phyloP scores from a whole-genome alignment of 2,113 vertebrate species.

The Willisornis vidua region DNA sequence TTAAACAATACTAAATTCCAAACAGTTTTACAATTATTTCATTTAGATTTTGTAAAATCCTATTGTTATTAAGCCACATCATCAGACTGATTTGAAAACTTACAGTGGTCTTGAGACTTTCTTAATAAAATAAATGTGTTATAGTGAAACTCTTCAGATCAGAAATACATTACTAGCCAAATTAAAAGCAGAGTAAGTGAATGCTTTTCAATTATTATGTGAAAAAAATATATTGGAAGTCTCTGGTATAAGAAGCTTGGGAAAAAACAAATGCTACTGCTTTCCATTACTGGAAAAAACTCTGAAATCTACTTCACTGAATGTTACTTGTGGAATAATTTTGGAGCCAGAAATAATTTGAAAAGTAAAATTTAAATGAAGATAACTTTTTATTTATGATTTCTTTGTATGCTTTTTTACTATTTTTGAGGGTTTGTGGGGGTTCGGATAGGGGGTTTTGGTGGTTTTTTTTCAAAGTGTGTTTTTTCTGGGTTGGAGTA shows the following conservation, averaged over 20 bases:
- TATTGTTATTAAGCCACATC: background rate
- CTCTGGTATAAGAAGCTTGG: background rate
- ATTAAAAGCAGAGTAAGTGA: background rate
- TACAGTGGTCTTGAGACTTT: background rate
- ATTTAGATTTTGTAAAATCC: background rate
- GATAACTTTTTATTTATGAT: background rate
- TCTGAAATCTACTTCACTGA: background rate
- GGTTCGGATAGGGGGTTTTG: background rate
- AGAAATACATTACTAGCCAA: background rate
- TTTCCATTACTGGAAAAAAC: background rate
- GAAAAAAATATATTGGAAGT: background rate
- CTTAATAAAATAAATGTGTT: background rate
- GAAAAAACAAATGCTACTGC: rapidly evolving
- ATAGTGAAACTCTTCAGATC: background rate
- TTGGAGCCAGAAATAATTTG: background rate
- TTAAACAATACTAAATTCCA: background rate
- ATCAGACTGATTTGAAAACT: background rate
- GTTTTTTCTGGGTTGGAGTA: too few species aligned
- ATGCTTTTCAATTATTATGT: background rate
- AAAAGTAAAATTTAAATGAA: background rate
- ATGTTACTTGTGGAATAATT: background rate
- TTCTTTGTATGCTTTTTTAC: background rate
- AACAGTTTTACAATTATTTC: background rate
- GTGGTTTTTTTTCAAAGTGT: background rate
- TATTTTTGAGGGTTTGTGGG: rapidly evolving